Base-by-base conservation (phyloP, 2,888 invertebrate species). In the Hirtodrosophila alboralis region DNA sequence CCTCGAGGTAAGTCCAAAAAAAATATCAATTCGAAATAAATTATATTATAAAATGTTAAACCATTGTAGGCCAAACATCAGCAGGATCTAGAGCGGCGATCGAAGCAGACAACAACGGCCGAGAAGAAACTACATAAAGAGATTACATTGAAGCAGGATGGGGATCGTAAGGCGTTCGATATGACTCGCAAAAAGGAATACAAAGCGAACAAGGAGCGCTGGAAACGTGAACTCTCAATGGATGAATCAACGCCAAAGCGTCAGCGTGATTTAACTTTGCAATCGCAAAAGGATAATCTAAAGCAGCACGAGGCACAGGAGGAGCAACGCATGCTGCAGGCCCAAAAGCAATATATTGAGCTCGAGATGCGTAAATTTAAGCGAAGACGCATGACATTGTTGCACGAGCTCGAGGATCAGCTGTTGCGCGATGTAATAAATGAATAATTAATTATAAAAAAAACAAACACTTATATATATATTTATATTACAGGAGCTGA, bases 131-230 rank as follows among this genome's bases (percentile, higher is more conserved):
- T 98, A 75, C 93, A 95, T 64, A 98, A 98, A 91, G 97, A 98
- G 89, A 97, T 98, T 84, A 93, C 95, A 34, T 92, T 94, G 78
- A 93, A 96, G 77, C 98, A 99, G 88, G 97, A 98, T 75, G 94
- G 95, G 75, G 98, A 99, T 89, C 93, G 96, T 69, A 98, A 98
- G 90, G 95, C 95, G 65, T 97, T 97, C 90, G 96, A 96, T 89
- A 92, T 95, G 77, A 96, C 96, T 89, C 97, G 98, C 91, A 97
- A 98, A 92, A 96, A 96, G 91, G 98, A 99, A 91, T 99, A 99
- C 92, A 96, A 96, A 92, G 95, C 95, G 44, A 98, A 96, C 90
- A 99, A 98, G 91, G 99, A 99, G 89, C 92, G 97, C 80, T 97
- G 98, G 95, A 99, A 98, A 94, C 93, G 95, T 84, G 97, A 97